Base-by-base conservation (phyloP, 2,797 vertebrate genomes). In the Dallia pectoralis region DNA sequence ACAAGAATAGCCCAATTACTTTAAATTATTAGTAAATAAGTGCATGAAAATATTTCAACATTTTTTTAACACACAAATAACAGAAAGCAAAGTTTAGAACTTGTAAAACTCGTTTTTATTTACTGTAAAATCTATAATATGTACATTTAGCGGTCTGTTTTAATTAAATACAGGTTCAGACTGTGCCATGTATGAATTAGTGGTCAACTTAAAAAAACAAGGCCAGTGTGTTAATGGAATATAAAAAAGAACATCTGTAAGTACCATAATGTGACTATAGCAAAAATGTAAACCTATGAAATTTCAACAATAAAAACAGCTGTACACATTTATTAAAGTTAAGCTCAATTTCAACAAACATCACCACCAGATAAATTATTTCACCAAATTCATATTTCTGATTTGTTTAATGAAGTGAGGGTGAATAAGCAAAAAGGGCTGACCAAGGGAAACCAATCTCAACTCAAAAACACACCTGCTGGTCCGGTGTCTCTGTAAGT, bases 231-330 rank as follows among this genome's bases (percentile, higher is more conserved):
- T 85, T 86, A 81, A 85, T 44, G 44, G 22, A 22, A 83, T 81
- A 83, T 80, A 82, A 85, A 83, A 77, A 76, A 85, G 33, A 83
- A 88, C 71, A 75, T 67, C 74, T 85, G 86, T 82, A 83, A 86
- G 90, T 90, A 91, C 90, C 89, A 82, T 88, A 82, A 82, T 82
- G 84, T 67, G 82, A 84, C 89, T 85, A 85, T 84, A 85, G 77
- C 77, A 61, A 66, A 85, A 74, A 68, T 73, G 53, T 84, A 79
- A 36, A 73, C 72, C 49, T 27, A 51, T 8, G 77, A 70, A 79
- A 82, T 90, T 90, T 80, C 89, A 91, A 79, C 88, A 87, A 32
- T 84, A 84, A 66, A 73, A 32, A 77, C 53, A 77, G 30, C 77
- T 84, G 86, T 85, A 87, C 79, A 89, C 82, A 82, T 81, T 80